Conservation (phyloP, 2,888 invertebrate species). For the Sarcophaga caerulescens region DNA sequence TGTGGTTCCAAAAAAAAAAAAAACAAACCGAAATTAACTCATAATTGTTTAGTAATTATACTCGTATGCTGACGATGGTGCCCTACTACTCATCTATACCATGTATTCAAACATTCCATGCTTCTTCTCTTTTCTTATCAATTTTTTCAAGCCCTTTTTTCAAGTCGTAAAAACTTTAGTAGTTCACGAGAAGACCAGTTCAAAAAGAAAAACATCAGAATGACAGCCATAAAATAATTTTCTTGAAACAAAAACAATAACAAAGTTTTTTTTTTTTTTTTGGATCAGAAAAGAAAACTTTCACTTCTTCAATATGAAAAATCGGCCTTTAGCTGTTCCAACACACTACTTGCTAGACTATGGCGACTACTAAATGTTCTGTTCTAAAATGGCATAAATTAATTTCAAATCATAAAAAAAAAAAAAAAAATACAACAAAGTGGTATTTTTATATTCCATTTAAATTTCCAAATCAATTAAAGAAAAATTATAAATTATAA, state of each 20-base stretch:
- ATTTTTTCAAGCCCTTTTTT: too few species aligned
- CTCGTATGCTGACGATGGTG: neutral
- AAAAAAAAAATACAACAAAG: too few species aligned
- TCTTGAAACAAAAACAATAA: neutral
- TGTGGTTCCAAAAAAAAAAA: conserved; percentile 4
- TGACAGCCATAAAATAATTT: conserved; percentile 49
- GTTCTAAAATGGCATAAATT: too few species aligned
- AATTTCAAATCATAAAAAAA: too few species aligned
- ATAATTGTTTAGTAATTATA: conserved; percentile 44
- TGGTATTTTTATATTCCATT: too few species aligned
- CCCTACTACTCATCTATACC: too few species aligned
- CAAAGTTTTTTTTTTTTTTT: too few species aligned
- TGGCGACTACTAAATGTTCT: too few species aligned
- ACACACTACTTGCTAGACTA: too few species aligned
- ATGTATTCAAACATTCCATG: neutral
- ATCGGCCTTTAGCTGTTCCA: conserved; percentile 2
- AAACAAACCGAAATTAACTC: neutral
- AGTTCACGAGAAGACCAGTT: neutral
- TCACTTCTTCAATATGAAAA: conserved; percentile 25
- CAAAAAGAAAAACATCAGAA: neutral
- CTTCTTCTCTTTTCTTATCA: too few species aligned
- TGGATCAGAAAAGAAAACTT: conserved; percentile 9
- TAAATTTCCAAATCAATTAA: too few species aligned
- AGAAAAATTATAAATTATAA: too few species aligned
- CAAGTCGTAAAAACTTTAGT: neutral